Conservation (phyloP, 35 echinoderm and acorn worm genomes). For the Hemicentrotus pulcherrimus region DNA sequence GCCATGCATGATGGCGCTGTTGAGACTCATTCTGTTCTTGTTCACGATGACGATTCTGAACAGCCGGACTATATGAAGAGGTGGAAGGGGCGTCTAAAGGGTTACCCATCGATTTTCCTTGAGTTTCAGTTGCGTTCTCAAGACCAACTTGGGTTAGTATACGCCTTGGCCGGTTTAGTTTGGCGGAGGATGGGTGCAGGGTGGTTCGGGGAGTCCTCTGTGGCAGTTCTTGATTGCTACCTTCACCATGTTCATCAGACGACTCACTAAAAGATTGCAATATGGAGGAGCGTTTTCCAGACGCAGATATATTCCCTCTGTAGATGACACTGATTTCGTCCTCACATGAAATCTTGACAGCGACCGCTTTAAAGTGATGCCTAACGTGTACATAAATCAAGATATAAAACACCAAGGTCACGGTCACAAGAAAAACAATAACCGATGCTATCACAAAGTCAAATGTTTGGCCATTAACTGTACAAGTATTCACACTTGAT, state of each 20-base stretch:
- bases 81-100: background rate
- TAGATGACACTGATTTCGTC: background rate
- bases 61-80: background rate
- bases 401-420: background rate
- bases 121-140: background rate
- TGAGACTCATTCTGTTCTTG: background rate
- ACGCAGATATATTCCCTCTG: background rate
- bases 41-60: background rate
- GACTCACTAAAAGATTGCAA: background rate
- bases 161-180: background rate
- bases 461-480: background rate
- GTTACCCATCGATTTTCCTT: background rate
- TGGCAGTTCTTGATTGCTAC: background rate
- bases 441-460: background rate
- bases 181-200: constrained; percentile 4
- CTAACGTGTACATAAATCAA: background rate
- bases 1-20: background rate
- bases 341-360: constrained; percentile 2
- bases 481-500: background rate
- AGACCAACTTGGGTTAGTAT: background rate
- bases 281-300: background rate
- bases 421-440: background rate
- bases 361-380: background rate
- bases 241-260: background rate
- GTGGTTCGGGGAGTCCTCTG: background rate